A percentile compares a stretch with the other conserved stretches of the same genome.
phyloP scores from a whole-genome alignment of 2,888 invertebrate species.

The Rhorus exstirpatorius region DNA sequence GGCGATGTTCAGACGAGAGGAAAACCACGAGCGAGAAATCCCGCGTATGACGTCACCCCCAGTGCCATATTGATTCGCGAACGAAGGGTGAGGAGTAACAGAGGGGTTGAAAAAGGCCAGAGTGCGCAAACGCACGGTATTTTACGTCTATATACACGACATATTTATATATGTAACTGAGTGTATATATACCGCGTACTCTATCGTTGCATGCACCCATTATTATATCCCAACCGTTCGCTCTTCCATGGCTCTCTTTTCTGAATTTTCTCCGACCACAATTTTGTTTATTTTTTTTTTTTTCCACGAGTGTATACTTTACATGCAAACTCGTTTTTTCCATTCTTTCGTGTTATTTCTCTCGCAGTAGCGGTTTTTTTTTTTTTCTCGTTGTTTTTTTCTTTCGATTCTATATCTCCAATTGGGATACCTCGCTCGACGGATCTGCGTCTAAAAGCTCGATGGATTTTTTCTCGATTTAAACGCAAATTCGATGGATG shows the following conservation, averaged over 20 bases:
- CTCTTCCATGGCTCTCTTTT: slow-evolving; percentile 28
- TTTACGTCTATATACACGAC: background rate
- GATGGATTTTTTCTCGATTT: background rate
- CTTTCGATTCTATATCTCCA: background rate
- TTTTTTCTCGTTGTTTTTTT: too few relatives aligned
- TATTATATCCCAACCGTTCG: slow-evolving; percentile 49
- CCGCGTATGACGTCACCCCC: slow-evolving; percentile 75
- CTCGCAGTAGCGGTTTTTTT: background rate
- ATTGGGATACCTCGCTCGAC: background rate
- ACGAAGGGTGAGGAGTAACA: slow-evolving; percentile 58
- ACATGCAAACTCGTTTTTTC: slow-evolving; percentile 8
- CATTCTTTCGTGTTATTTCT: background rate
- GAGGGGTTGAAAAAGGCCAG: slow-evolving; percentile 47
- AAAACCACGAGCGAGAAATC: slow-evolving; percentile 34
- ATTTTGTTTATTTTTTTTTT: background rate
- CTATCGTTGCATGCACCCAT: slow-evolving; percentile 50
- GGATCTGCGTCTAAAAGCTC: background rate
- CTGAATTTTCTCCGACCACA: background rate
- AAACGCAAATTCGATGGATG: background rate
- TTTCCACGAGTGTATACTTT: background rate
- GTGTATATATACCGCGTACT: slow-evolving; percentile 14
- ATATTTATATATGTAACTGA: background rate
- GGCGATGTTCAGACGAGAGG: slow-evolving; percentile 6
- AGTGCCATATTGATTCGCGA: slow-evolving; percentile 76
- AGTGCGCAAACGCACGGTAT: slow-evolving; percentile 49